phyloP scores from a whole-genome alignment of 92 coral and sea anemone species.

The Bergia sp. region DNA sequence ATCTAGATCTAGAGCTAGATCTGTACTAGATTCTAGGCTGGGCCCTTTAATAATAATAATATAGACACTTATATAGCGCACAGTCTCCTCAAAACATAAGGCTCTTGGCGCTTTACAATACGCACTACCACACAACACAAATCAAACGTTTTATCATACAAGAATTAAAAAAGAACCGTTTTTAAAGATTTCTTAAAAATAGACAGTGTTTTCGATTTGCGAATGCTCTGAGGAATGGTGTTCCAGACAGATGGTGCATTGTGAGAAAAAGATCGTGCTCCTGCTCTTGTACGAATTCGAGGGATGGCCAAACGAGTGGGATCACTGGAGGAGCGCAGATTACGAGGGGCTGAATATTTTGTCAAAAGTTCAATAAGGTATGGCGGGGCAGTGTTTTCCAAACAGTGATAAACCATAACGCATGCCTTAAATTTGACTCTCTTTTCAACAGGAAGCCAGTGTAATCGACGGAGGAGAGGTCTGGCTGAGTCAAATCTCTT shows the following conservation, averaged over 20 bases:
- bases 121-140: too few relatives aligned
- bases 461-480: conserved; percentile 17
- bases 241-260: too few relatives aligned
- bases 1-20: too few relatives aligned
- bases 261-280: too few relatives aligned
- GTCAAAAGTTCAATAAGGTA: conserved; percentile 22
- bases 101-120: background rate
- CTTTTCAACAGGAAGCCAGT: conserved; percentile 19
- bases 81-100: background rate
- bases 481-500: conserved; percentile 13
- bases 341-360: conserved; percentile 20
- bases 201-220: too few relatives aligned
- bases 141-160: background rate
- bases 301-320: conserved; percentile 7
- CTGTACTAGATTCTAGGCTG: too few relatives aligned
- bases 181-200: background rate
- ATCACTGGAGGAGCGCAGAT: conserved; percentile 14
- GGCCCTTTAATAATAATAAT: too few relatives aligned
- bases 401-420: conserved; percentile 10
- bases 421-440: conserved; percentile 25
- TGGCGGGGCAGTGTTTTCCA: conserved; percentile 21
- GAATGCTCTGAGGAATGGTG: too few relatives aligned
- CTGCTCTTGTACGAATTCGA: too few relatives aligned
- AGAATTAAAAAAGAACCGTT: background rate
- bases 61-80: background rate